A percentile compares a stretch with the other conserved stretches of the same genome.
Conservation (phyloP, 2,113 vertebrate genomes). For the Gallinago media region DNA sequence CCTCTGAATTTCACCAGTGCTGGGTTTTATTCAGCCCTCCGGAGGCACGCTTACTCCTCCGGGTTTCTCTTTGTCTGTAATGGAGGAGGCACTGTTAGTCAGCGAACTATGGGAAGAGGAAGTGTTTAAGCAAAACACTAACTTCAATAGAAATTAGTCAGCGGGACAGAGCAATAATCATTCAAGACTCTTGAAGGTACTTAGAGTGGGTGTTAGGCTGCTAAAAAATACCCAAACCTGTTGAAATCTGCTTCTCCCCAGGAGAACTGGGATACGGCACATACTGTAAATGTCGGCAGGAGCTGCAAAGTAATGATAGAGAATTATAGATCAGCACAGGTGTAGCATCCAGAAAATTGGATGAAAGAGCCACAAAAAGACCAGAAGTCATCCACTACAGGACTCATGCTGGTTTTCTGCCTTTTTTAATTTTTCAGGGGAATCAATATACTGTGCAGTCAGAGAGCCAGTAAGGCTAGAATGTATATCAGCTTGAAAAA, state of each 20-base stretch:
- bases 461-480: background rate
- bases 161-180: background rate
- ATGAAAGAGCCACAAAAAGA: background rate
- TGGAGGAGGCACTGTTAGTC: background rate
- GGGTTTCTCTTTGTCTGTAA: background rate
- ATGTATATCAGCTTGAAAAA: background rate
- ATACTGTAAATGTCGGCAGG: background rate
- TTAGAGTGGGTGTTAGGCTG: background rate
- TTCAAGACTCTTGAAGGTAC: background rate
- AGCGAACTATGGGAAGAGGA: background rate
- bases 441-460: background rate
- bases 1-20: background rate
- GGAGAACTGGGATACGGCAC: background rate
- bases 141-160: background rate
- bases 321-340: background rate
- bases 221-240: background rate
- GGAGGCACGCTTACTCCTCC: background rate
- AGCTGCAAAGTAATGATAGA: background rate
- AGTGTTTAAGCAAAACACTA: background rate
- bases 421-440: background rate
- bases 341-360: background rate
- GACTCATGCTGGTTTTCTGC: background rate
- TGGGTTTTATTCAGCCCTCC: background rate
- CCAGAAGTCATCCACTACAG: background rate
- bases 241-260: background rate